Conservation (phyloP, 2,113 vertebrate species). For the Macroglossus sobrinus region DNA sequence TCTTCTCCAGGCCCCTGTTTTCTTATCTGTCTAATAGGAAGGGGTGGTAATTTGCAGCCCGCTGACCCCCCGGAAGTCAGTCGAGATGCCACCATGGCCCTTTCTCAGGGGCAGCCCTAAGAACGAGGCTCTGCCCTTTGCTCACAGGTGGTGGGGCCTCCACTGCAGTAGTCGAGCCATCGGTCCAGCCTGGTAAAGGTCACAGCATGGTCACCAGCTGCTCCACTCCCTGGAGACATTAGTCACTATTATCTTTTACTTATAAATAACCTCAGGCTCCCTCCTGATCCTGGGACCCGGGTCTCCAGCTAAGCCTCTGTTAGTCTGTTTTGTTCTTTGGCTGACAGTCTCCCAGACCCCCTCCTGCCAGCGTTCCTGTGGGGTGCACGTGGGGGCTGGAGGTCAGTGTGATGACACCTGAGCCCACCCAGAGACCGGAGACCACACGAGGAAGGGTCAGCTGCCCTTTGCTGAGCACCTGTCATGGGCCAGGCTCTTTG, state of each 20-base stretch:
- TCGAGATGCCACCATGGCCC: background rate
- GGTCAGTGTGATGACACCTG: accelerated
- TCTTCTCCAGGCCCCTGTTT: background rate
- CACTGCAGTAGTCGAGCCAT: accelerated
- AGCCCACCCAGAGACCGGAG: background rate
- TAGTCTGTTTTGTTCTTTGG: background rate
- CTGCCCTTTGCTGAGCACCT: background rate
- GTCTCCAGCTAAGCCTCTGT: background rate
- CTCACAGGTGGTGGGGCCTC: background rate
- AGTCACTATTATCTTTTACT: constrained; percentile 16
- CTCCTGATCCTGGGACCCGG: background rate
- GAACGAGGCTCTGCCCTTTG: background rate
- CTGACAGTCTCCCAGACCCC: background rate
- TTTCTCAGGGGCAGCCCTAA: background rate
- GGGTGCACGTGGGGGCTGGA: background rate
- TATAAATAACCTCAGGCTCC: background rate
- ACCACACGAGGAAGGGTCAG: accelerated
- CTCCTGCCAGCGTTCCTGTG: background rate
- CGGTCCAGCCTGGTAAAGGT: background rate
- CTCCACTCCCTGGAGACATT: background rate
- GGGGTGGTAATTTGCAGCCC: background rate
- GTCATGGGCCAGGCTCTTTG: background rate
- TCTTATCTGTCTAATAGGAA: background rate
- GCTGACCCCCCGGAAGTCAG: accelerated
- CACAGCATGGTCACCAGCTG: background rate